Conservation (phyloP, 2,888 invertebrate genomes). For the Crossocerus cetratus region DNA sequence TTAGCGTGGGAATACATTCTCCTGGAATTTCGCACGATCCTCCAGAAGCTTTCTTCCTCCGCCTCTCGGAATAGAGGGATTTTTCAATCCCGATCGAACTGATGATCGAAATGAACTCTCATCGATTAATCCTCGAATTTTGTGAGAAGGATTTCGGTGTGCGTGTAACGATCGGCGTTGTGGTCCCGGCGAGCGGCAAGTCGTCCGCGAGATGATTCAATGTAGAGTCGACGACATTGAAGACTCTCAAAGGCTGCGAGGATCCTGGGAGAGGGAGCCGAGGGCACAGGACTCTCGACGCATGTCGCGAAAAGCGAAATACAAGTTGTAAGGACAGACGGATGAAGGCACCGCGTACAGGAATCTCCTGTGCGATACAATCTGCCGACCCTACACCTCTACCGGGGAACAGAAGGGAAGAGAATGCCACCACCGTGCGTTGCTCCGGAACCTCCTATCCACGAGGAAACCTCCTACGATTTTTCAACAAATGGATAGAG, state of each 20-base stretch:
- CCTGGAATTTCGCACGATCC: not conserved
- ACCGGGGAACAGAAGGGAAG: constrained; percentile 28
- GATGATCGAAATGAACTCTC: not conserved
- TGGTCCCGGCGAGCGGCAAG: not conserved
- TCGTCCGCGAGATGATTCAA: not conserved
- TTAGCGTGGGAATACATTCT: not conserved
- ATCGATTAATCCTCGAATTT: not conserved
- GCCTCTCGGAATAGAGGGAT: not conserved
- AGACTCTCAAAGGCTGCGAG: not conserved
- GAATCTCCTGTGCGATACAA: constrained; percentile 71
- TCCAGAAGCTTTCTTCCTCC: not conserved
- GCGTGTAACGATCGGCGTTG: no score
- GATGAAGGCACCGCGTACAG: constrained; percentile 61
- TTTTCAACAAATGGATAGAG: constrained; percentile 43
- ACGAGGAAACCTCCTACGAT: constrained; percentile 16
- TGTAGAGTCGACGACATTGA: not conserved
- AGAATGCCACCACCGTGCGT: not conserved
- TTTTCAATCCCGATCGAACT: not conserved
- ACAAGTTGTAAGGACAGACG: constrained; percentile 54
- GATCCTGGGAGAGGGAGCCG: no score
- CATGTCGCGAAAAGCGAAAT: constrained; percentile 55
- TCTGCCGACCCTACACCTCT: constrained; percentile 72
- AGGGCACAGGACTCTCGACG: constrained; percentile 10
- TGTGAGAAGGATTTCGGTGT: no score
- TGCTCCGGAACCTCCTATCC: not conserved